A percentile compares a stretch with the other conserved stretches of the same genome.
Evolutionary conservation across 2,797 vertebrate species (phyloP).

Genomic region (Paguma larvata): DNA sequence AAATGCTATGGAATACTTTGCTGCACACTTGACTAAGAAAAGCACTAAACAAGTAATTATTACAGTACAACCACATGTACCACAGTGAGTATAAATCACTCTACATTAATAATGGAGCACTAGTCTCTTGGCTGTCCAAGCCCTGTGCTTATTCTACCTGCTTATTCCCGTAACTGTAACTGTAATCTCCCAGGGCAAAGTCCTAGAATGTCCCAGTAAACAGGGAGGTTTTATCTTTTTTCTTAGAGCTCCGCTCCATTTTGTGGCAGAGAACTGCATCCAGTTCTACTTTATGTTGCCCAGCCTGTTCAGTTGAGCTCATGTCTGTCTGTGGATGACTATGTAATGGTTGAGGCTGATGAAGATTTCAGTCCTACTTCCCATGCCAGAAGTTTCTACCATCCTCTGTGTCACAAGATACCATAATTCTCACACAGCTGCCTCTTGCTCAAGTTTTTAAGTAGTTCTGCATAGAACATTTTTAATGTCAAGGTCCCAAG

Average conservation of each 20-base stretch:
- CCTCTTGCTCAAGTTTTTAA: not conserved
- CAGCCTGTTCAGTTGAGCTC: not conserved
- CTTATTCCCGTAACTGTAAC: not conserved
- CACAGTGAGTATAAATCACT: not conserved
- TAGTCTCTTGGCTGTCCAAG: not conserved
- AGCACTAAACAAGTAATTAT: not conserved
- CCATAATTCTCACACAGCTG: not conserved
- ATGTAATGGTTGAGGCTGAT: not conserved
- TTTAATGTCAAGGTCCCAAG: slow-evolving; percentile 10
- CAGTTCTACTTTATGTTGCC: not conserved
- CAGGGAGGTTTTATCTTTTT: not conserved
- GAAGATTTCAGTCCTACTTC: not conserved
- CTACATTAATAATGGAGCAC: fast-evolving
- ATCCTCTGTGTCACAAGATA: not conserved
- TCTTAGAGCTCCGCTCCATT: not conserved
- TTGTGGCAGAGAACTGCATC: not conserved
- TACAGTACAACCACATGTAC: not conserved
- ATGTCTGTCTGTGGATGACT: not conserved
- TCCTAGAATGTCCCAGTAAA: not conserved
- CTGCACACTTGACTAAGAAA: not conserved
- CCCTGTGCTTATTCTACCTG: not conserved
- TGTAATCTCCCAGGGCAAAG: not conserved
- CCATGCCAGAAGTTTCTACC: not conserved
- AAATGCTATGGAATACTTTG: not conserved
- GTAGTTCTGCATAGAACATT: not conserved